A percentile compares a stretch with the other conserved stretches of the same genome.
phyloP scores from a whole-genome alignment of 2,888 invertebrate species.

The Trypoxylon attenuatum region DNA sequence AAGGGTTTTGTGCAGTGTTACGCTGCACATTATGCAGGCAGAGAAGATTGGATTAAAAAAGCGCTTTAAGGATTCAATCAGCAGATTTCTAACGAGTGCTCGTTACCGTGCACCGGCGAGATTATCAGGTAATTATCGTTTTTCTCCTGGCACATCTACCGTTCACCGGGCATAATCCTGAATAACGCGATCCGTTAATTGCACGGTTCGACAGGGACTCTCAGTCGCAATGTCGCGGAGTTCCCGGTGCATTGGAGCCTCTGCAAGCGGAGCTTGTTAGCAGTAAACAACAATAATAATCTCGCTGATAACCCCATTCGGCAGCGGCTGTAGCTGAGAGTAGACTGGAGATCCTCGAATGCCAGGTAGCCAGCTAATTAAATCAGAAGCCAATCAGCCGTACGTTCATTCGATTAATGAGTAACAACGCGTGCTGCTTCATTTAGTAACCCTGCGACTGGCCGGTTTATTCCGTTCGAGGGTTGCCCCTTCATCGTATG shows the following conservation, averaged over 20 bases:
- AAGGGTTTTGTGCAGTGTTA: too few species aligned
- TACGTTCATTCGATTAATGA: slow-evolving; percentile 64
- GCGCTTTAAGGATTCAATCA: not conserved
- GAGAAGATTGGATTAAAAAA: too few species aligned
- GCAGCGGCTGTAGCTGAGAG: slow-evolving; percentile 19
- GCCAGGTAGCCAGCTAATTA: slow-evolving; percentile 60
- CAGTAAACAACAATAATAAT: slow-evolving; percentile 69
- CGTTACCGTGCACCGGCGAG: not conserved
- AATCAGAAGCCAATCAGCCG: slow-evolving; percentile 67
- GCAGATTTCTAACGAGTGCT: not conserved
- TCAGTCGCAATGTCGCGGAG: not conserved
- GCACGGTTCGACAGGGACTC: slow-evolving; percentile 31
- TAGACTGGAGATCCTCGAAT: slow-evolving; percentile 37
- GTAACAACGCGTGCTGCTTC: slow-evolving; percentile 48
- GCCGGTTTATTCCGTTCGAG: slow-evolving; percentile 45
- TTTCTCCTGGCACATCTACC: not conserved
- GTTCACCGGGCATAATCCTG: slow-evolving; percentile 27
- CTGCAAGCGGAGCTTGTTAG: slow-evolving; percentile 60
- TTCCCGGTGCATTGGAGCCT: slow-evolving; percentile 19
- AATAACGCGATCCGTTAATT: slow-evolving; percentile 44
- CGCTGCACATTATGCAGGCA: too few species aligned
- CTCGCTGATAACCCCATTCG: slow-evolving; percentile 64
- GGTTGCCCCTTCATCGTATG: not conserved
- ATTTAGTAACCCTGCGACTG: slow-evolving; percentile 39
- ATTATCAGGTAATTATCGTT: slow-evolving; percentile 2